A percentile compares a stretch with the other conserved stretches of the same genome.
Conservation (phyloP, 2,888 invertebrate genomes). For the Caenorhabditis virilis region DNA sequence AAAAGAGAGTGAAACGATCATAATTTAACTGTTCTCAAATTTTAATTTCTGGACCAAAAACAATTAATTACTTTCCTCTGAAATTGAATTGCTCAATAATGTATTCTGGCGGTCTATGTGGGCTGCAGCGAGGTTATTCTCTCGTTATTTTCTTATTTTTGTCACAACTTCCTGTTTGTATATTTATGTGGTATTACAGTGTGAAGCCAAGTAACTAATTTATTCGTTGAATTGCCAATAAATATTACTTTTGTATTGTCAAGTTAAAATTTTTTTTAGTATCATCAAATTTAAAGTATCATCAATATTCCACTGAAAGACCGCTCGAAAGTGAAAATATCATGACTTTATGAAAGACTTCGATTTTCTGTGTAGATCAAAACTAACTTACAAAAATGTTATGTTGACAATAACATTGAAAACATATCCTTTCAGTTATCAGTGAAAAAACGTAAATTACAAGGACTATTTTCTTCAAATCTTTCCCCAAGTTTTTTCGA, state of each 20-base stretch:
- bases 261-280: slow-evolving; percentile 13
- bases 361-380: too few relatives aligned
- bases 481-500: too few relatives aligned
- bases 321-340: too few relatives aligned
- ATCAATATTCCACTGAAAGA: too few relatives aligned
- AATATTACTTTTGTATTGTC: not conserved
- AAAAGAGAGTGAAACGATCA: slow-evolving; percentile 41
- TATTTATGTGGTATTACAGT: not conserved
- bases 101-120: not conserved
- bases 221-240: not conserved
- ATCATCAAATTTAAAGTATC: too few relatives aligned
- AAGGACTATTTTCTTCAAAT: too few relatives aligned
- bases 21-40: not conserved
- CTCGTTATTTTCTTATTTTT: not conserved
- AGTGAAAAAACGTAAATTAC: too few relatives aligned
- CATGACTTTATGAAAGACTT: too few relatives aligned
- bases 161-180: not conserved
- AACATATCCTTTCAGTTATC: too few relatives aligned
- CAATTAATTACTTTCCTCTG: not conserved
- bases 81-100: not conserved
- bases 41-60: not conserved
- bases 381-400: too few relatives aligned
- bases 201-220: too few relatives aligned
- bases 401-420: too few relatives aligned
- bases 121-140: not conserved